Conservation (phyloP, 2,113 vertebrate genomes). For the Rhinogobius similis region DNA sequence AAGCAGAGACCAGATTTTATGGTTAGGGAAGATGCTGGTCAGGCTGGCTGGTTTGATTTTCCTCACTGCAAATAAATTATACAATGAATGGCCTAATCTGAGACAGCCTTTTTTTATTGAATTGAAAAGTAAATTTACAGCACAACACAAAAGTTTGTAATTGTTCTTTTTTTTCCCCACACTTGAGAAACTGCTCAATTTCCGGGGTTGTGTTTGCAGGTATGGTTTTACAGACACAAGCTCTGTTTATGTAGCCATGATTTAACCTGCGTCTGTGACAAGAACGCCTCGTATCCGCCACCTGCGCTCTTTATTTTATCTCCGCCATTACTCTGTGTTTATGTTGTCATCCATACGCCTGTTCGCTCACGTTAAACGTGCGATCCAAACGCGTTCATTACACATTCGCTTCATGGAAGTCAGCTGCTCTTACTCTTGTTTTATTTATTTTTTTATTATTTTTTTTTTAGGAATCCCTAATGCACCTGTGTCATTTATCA, state of each 20-base stretch:
- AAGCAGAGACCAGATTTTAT: no score
- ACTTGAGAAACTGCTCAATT: neutral
- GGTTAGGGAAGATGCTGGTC: no score
- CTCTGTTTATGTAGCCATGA: neutral
- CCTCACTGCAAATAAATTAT: no score
- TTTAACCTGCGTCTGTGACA: neutral
- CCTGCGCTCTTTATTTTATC: slow-evolving; percentile 1
- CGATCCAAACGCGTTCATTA: neutral
- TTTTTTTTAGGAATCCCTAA: slow-evolving; percentile 24
- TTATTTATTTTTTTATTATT: neutral
- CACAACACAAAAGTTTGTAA: no score
- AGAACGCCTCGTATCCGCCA: neutral
- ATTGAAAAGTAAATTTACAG: no score
- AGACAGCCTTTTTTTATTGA: no score
- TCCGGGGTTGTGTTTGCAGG: neutral
- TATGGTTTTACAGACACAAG: neutral
- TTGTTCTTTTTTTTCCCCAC: no score
- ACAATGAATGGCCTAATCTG: no score
- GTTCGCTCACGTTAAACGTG: neutral
- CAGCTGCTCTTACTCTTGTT: slow-evolving; percentile 6
- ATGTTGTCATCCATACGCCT: neutral
- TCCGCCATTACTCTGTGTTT: neutral
- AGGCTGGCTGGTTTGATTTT: no score
- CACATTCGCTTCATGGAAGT: slow-evolving; percentile 17
- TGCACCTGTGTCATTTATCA: slow-evolving; percentile 17